phyloP scores from a whole-genome alignment of 2,888 invertebrate species.

The Cheilosia pagana region DNA sequence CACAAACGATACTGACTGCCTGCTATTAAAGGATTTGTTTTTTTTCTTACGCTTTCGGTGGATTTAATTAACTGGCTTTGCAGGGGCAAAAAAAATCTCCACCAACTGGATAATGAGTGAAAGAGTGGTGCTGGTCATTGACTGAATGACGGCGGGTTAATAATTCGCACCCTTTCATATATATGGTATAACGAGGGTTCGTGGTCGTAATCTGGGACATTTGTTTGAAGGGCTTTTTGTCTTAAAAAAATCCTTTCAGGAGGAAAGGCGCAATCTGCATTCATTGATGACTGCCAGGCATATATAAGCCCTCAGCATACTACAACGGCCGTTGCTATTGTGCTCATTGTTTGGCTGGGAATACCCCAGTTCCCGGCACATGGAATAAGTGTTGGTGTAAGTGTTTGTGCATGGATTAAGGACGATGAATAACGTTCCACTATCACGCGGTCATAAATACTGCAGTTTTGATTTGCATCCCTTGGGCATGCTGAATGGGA shows the following conservation, averaged over 20 bases:
- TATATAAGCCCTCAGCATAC: not conserved
- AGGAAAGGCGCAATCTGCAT: constrained; percentile 13
- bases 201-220: constrained; percentile 29
- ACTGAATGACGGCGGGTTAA: constrained; percentile 32
- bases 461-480: constrained; percentile 15
- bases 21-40: constrained; percentile 10
- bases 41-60: constrained; percentile 31
- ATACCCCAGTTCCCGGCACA: constrained; percentile 3
- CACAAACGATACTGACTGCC: constrained; percentile 8
- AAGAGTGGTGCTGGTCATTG: constrained; percentile 64
- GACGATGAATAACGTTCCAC: constrained; percentile 35
- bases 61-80: constrained; percentile 49
- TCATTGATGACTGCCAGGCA: constrained; percentile 26
- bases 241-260: constrained; percentile 12
- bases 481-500: constrained; percentile 9
- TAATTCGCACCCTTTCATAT: constrained; percentile 8
- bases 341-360: constrained; percentile 33
- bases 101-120: constrained; percentile 39
- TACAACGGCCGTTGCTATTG: constrained; percentile 26
- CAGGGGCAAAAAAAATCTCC: not conserved
- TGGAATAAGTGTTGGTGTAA: not conserved
- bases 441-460: constrained; percentile 33
- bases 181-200: not conserved
- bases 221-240: constrained; percentile 23
- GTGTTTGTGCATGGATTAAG: constrained; percentile 26